Conservation (phyloP, 2,113 vertebrate species). For the Ochotona curzoniae region DNA sequence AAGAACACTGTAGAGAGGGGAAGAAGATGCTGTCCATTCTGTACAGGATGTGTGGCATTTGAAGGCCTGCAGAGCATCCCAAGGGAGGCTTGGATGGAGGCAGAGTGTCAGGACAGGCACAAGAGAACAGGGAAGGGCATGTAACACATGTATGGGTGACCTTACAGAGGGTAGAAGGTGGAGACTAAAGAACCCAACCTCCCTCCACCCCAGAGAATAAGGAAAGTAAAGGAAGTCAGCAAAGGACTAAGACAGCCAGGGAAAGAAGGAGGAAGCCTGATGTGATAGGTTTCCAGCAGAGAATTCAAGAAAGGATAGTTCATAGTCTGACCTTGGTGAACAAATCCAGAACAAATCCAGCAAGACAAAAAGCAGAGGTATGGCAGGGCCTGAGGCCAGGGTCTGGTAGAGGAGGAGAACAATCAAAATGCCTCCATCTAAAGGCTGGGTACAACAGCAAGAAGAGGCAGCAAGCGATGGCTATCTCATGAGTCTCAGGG, state of each 20-base stretch:
- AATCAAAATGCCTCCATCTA: neutral
- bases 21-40: neutral
- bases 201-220: neutral
- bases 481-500: neutral
- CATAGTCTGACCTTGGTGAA: neutral
- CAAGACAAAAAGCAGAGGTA: neutral
- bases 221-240: neutral
- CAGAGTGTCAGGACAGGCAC: neutral
- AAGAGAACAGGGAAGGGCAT: neutral
- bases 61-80: neutral
- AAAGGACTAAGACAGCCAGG: neutral
- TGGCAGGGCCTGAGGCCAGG: neutral
- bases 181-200: neutral
- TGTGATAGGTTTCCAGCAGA: neutral
- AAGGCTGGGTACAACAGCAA: neutral
- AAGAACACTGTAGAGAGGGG: fast-evolving
- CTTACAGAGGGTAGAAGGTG: neutral
- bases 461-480: neutral
- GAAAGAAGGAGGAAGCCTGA: neutral
- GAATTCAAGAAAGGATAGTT: neutral
- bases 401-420: neutral
- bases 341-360: neutral
- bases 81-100: neutral
- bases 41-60: neutral
- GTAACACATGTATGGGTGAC: neutral